Evolutionary conservation across 2,113 vertebrate genomes (phyloP).

Genomic region (Asarcornis scutulata): DNA sequence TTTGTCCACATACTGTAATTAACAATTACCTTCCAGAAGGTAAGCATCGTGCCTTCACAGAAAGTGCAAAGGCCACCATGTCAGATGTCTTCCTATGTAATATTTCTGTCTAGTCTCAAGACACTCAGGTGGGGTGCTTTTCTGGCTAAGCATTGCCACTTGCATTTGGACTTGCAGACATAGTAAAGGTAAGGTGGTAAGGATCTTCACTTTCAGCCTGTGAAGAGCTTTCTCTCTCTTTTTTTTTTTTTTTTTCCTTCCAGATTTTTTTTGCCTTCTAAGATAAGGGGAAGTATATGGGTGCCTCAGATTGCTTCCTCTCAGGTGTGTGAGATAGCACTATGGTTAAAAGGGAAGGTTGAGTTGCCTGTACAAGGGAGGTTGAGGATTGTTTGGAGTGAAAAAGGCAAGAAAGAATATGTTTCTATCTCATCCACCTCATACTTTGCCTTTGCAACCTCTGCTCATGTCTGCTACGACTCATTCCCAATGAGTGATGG

Average conservation of each 20-base stretch:
- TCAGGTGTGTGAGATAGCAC: not conserved
- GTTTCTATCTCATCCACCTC: not conserved
- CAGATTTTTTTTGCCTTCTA: not conserved
- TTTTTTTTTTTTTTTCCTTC: not conserved
- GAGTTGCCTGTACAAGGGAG: not conserved
- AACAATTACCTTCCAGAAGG: conserved; percentile 32
- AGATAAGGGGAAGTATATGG: not conserved
- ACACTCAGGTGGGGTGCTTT: not conserved
- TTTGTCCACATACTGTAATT: conserved; percentile 32
- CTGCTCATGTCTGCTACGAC: not conserved
- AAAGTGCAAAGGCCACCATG: not conserved
- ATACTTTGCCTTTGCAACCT: not conserved
- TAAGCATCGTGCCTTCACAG: not conserved
- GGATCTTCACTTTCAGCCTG: not conserved
- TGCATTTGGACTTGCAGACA: not conserved
- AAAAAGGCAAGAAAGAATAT: not conserved
- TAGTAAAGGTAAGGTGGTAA: not conserved
- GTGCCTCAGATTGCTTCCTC: not conserved
- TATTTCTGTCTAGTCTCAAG: not conserved
- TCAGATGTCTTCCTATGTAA: not conserved
- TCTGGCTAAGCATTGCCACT: not conserved
- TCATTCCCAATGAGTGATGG: not conserved
- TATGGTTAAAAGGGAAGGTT: not conserved
- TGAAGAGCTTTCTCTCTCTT: not conserved
- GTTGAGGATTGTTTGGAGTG: not conserved